Evolutionary conservation across 2,797 vertebrate species (phyloP).

Genomic region (Poecilia picta): DNA sequence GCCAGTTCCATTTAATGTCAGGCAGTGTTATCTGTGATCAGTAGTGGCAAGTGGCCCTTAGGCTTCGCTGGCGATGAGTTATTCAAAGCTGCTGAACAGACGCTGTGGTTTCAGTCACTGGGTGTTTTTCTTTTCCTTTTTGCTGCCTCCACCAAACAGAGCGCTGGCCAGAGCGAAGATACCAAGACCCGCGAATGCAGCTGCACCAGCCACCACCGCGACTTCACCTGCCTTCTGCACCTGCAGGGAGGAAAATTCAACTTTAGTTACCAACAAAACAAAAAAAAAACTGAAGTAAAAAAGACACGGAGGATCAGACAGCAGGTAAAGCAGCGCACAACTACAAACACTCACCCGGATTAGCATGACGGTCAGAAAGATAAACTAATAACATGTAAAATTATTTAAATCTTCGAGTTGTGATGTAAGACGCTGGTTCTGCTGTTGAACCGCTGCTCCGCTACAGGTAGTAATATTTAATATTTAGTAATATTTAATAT

Average conservation of each 20-base stretch:
- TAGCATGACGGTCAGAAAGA: too few relatives aligned
- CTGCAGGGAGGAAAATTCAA: constrained; percentile 48
- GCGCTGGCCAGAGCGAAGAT: constrained; percentile 35
- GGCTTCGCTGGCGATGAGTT: constrained; percentile 43
- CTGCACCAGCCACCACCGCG: constrained; percentile 7
- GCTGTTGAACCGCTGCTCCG: too few relatives aligned
- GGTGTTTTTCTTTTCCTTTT: constrained; percentile 57
- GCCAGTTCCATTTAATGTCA: background rate
- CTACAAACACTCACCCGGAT: too few relatives aligned
- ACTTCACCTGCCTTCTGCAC: constrained; percentile 64
- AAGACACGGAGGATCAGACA: too few relatives aligned
- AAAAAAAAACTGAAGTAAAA: background rate
- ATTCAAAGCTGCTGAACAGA: constrained; percentile 11
- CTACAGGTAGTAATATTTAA: too few relatives aligned
- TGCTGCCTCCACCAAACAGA: constrained; percentile 56
- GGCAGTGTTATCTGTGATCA: constrained; percentile 14
- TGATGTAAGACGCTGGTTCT: too few relatives aligned
- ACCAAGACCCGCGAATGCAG: constrained; percentile 29
- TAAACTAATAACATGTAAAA: too few relatives aligned
- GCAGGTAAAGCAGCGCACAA: too few relatives aligned
- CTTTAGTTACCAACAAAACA: background rate
- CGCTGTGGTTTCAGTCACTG: constrained; percentile 33
- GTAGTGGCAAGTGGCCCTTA: background rate
- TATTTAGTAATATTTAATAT: too few relatives aligned
- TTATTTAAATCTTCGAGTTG: too few relatives aligned